Evolutionary conservation across 2,113 vertebrate species (phyloP), one percentile per base, ranked within the genome.

Genomic region (Steatornis caripensis): DNA sequence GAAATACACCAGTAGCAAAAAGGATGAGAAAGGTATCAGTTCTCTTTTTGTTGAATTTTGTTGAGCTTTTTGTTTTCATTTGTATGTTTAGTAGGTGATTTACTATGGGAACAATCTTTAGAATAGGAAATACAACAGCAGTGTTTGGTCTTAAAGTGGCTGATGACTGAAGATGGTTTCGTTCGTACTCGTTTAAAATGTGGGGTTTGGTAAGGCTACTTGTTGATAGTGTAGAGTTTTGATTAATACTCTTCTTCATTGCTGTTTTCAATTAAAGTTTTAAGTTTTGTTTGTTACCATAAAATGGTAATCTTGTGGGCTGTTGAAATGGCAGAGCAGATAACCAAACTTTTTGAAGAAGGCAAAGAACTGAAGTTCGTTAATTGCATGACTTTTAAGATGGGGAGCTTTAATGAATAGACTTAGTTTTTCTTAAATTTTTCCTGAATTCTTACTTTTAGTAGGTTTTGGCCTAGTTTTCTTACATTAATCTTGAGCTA

Each of bases 1-100:
- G 99, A 94, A 98, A 99, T 69, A 99, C 99, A 10, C 97, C 98
- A 84, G 99, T 98, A 97, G 99, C 99, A 75, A 97, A 97, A 48
- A 98, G 98, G 54, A 99, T 99, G 96, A 99, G 98, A 97, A 99
- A 99, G 99, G 99, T 99, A 84, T 37, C 76, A 5, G 9, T n/a
- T 70, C 21, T 55, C 0, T 43, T 62, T 76, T 45, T 61, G 22
- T 34, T 51, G 5, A 65, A 14, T 75, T 61, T 86, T 10, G 0
- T 66, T 79, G 8, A 43, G 8, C 15, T 39, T 69, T 55, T 78
- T 53, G 3, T 26, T 90, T 88, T 70, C 12, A 11, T 74, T 85
- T 71, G 4, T 41, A 3, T 27, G 29, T 76, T 83, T 80, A 53
- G 15, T 41, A 6, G 9, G 4, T 58, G n/a, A 48, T 69, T 87